phyloP scores from a whole-genome alignment of 2,113 vertebrate species.

The Helogale parvula region DNA sequence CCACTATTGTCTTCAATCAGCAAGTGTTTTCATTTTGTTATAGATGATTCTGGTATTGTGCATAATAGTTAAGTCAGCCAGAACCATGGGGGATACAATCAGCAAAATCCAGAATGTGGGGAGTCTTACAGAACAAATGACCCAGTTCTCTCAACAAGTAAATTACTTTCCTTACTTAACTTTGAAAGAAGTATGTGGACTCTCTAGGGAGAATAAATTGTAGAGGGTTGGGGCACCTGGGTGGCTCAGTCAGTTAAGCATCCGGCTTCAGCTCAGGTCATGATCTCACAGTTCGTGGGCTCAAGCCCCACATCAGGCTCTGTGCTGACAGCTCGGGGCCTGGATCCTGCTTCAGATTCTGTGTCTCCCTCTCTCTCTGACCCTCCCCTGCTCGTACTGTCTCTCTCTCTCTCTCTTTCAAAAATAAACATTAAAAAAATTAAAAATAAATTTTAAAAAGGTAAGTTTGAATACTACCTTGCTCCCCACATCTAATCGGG shows the following conservation, averaged over 20 bases:
- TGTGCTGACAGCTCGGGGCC: too few relatives aligned
- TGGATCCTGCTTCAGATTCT: too few relatives aligned
- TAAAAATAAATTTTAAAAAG: too few relatives aligned
- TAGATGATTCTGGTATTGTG: background rate
- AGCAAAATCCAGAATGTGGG: background rate
- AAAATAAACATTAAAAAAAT: too few relatives aligned
- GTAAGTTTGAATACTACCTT: background rate
- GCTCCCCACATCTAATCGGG: background rate
- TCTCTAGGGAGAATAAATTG: background rate
- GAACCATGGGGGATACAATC: background rate
- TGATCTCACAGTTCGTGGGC: too few relatives aligned
- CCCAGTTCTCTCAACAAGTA: constrained; percentile 7
- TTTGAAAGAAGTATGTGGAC: background rate
- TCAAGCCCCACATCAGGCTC: too few relatives aligned
- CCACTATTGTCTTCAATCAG: background rate
- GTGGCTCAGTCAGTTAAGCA: too few relatives aligned
- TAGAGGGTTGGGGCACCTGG: background rate
- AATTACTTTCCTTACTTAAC: background rate
- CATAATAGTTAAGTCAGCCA: background rate
- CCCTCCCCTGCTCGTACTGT: too few relatives aligned
- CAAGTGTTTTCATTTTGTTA: background rate
- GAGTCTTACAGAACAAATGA: background rate
- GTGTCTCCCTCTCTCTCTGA: too few relatives aligned
- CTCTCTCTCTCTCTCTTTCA: too few relatives aligned
- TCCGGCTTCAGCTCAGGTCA: too few relatives aligned